Percentiles rank a stretch among this genome's conserved stretches.
Conservation (phyloP, 2,113 vertebrate genomes). For the Neofelis nebulosa region DNA sequence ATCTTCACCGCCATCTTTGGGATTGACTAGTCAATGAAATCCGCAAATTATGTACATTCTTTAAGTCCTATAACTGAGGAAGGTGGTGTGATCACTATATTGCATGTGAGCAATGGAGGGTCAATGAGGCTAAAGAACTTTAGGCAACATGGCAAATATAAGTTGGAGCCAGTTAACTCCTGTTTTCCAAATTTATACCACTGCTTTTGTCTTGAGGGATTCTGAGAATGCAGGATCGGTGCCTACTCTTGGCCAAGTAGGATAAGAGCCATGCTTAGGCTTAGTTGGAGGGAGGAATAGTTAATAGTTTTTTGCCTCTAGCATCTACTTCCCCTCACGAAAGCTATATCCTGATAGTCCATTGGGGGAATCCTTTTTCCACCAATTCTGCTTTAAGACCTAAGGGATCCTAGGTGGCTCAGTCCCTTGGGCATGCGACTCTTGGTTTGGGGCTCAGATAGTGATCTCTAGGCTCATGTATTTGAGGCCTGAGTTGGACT, state of each 20-base stretch:
- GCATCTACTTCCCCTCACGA: not conserved
- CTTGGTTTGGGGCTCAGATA: no score
- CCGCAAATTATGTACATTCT: not conserved
- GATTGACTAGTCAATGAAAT: not conserved
- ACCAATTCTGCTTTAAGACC: not conserved
- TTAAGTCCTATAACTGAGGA: not conserved
- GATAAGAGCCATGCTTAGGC: not conserved
- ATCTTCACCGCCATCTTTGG: not conserved
- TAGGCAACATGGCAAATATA: not conserved
- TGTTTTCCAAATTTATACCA: not conserved
- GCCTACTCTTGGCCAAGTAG: not conserved
- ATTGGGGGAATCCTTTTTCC: not conserved
- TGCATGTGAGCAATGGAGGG: not conserved
- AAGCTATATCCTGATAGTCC: not conserved
- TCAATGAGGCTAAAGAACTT: not conserved
- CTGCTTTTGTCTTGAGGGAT: not conserved
- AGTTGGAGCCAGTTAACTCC: not conserved
- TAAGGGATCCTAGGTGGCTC: no score
- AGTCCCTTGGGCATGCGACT: no score
- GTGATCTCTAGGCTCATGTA: no score
- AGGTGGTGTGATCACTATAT: not conserved
- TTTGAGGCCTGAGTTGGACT: no score
- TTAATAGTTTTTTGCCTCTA: not conserved
- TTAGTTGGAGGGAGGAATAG: not conserved
- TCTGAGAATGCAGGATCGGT: not conserved